Evolutionary conservation across 2,113 vertebrate genomes (phyloP).

Genomic region (Oncorhynchus masou): DNA sequence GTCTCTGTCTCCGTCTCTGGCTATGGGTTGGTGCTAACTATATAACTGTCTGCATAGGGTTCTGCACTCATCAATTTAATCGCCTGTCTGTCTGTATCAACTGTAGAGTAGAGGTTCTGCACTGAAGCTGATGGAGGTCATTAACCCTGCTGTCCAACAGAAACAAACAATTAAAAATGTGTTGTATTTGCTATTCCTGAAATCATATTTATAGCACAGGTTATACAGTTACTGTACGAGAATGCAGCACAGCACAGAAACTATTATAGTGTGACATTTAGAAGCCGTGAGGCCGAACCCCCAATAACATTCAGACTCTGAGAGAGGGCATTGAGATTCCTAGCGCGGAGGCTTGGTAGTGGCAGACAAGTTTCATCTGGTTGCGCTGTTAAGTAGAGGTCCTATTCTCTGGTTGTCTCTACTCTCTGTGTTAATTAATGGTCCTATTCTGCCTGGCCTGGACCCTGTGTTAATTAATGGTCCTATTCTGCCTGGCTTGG

Average conservation of each 20-base stretch:
- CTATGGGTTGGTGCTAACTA: background rate
- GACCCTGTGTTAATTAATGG: constrained; percentile 6
- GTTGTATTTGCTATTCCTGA: background rate
- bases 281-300: background rate
- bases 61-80: background rate
- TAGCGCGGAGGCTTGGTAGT: constrained; percentile 5
- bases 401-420: constrained; percentile 10
- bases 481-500: constrained; percentile 3
- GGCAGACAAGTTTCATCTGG: constrained; percentile 26
- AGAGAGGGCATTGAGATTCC: constrained; percentile 36
- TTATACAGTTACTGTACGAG: background rate
- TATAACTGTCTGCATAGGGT: background rate
- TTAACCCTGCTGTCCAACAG: background rate
- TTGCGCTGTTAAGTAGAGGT: constrained; percentile 25
- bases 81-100: background rate
- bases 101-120: background rate
- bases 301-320: background rate
- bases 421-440: constrained; percentile 8
- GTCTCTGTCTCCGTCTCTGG: background rate
- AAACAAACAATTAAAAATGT: too few relatives aligned
- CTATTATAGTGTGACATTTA: background rate
- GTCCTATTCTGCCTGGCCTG: constrained; percentile 2
- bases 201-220: background rate
- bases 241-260: too few relatives aligned
- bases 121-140: background rate